These are phyloP conservation scores for Lasioglossum vierecki DNA, from an alignment of 2,888 invertebrate genomes.

Conservation along the genomic window DNA sequence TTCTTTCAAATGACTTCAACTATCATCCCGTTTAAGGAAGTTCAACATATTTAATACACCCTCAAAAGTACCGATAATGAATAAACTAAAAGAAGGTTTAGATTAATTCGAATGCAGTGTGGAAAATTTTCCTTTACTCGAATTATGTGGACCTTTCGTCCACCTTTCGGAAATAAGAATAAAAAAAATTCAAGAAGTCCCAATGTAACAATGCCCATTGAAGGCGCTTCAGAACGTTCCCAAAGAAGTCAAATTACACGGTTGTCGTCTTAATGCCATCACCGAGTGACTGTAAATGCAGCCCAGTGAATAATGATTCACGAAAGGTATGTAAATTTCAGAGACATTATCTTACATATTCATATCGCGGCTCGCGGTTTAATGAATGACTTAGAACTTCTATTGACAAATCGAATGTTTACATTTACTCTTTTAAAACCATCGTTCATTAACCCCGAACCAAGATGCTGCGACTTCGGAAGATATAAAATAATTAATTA, in stretches of 20 bases:
- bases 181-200: background rate
- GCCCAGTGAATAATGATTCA: slow-evolving; percentile 37
- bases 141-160: background rate
- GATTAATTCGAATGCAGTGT: background rate
- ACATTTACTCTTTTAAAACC: slow-evolving; percentile 30
- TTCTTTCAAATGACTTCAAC: too few species aligned
- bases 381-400: slow-evolving; percentile 29
- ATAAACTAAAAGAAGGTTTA: background rate
- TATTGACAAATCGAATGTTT: slow-evolving; percentile 48
- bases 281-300: slow-evolving; percentile 31
- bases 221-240: background rate
- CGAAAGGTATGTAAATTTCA: slow-evolving; percentile 46
- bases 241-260: background rate
- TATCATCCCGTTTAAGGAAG: too few species aligned
- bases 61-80: background rate
- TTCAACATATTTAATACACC: too few species aligned
- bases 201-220: background rate
- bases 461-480: background rate
- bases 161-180: background rate
- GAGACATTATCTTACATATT: slow-evolving; percentile 40
- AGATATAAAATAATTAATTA: slow-evolving; percentile 29
- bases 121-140: background rate
- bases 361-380: slow-evolving; percentile 26
- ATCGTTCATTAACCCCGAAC: slow-evolving; percentile 15
- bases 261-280: slow-evolving; percentile 20